A percentile compares a stretch with the other conserved stretches of the same genome.
Evolutionary conservation across 2,113 vertebrate genomes (phyloP).

Genomic region (Zapus hudsonius): DNA sequence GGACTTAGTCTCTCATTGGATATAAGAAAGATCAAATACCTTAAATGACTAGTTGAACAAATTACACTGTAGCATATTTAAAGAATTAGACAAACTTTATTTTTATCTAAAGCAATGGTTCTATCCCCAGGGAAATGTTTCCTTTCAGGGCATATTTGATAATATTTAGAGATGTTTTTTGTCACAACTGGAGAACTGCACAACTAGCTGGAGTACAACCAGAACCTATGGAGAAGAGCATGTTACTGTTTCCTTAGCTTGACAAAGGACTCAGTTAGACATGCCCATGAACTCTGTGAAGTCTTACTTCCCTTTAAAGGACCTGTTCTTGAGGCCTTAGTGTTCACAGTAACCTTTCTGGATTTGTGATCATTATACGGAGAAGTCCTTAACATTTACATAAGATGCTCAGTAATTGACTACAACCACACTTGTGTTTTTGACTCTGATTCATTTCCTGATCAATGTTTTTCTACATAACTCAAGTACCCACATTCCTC

Average conservation of each 20-base stretch:
- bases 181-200: not conserved
- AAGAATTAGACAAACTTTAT: not conserved
- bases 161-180: not conserved
- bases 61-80: not conserved
- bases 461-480: constrained; percentile 47
- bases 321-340: not conserved
- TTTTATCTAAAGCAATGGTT: not conserved
- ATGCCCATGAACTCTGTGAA: not conserved
- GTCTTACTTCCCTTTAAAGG: not conserved
- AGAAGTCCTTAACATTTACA: constrained; percentile 67
- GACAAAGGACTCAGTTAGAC: not conserved
- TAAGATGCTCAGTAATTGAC: constrained; percentile 26
- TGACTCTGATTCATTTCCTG: constrained; percentile 52
- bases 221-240: not conserved
- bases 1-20: not conserved
- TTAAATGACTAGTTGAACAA: not conserved
- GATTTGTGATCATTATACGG: constrained; percentile 9
- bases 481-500: constrained; percentile 44
- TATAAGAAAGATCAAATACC: not conserved
- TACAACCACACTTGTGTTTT: constrained; percentile 17
- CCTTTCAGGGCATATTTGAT: not conserved
- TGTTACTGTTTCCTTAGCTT: not conserved
- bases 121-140: not conserved
- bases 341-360: constrained; percentile 41
- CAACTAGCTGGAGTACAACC: no score